phyloP scores from a whole-genome alignment of 2,888 invertebrate genomes.

The Catocala nupta region DNA sequence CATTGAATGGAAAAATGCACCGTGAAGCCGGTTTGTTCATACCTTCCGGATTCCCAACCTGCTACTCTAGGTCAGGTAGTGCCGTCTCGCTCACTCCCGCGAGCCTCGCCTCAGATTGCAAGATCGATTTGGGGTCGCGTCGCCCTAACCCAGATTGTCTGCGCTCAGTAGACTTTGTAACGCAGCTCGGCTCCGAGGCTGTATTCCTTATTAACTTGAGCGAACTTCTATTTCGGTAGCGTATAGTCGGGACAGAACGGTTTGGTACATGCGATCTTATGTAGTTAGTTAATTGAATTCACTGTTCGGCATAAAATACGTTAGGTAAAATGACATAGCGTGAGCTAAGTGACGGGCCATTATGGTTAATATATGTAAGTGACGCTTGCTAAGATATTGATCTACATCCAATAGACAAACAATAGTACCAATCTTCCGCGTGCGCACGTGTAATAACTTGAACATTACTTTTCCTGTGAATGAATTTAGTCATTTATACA shows the following conservation, averaged over 20 bases:
- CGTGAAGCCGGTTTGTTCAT: slow-evolving; percentile 82
- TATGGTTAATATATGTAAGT: neutral
- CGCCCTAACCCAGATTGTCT: slow-evolving; percentile 85
- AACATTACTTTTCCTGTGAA: too few species aligned
- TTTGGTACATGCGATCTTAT: too few species aligned
- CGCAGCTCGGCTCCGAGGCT: slow-evolving; percentile 46
- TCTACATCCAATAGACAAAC: neutral
- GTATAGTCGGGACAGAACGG: too few species aligned
- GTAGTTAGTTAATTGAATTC: neutral
- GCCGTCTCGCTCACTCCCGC: slow-evolving; percentile 73
- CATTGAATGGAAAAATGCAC: slow-evolving; percentile 86
- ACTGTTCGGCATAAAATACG: neutral
- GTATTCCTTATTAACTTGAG: slow-evolving; percentile 37
- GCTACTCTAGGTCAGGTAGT: slow-evolving; percentile 82
- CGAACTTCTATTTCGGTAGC: slow-evolving; percentile 28
- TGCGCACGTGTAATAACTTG: neutral
- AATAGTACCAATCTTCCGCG: neutral
- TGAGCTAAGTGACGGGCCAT: neutral
- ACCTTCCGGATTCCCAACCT: slow-evolving; percentile 87
- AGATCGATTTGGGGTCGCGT: slow-evolving; percentile 83
- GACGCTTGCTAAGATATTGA: neutral
- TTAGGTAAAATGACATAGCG: neutral
- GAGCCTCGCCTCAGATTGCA: slow-evolving; percentile 68
- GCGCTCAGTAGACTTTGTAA: slow-evolving; percentile 74
- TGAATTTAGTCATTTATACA: too few species aligned